phyloP scores from a whole-genome alignment of 2,888 invertebrate genomes.

The Chouioia cunea region DNA sequence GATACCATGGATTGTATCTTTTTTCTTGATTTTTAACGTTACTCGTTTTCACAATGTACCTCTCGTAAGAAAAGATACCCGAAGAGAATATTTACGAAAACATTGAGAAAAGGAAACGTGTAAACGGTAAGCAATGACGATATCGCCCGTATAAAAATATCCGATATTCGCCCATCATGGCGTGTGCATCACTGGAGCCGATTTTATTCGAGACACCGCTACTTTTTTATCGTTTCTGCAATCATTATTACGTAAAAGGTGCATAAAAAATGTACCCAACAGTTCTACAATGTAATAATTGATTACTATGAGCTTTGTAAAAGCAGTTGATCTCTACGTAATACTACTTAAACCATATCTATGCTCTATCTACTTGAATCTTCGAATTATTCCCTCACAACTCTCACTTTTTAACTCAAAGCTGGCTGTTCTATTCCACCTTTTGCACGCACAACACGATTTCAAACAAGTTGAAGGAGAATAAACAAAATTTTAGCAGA shows the following conservation, averaged over 20 bases:
- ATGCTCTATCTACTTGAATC: conserved; percentile 1
- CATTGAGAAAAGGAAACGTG: conserved; percentile 15
- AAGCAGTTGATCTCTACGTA: conserved; percentile 10
- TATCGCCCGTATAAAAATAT: conserved; percentile 11
- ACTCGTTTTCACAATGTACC: neutral
- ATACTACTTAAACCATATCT: neutral
- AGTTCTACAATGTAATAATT: neutral
- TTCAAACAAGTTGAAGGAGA: no score
- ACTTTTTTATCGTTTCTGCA: neutral
- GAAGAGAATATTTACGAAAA: neutral
- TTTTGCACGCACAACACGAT: no score
- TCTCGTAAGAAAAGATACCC: no score
- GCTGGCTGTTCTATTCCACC: no score
- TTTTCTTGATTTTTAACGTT: neutral
- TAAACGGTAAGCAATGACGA: conserved; percentile 21
- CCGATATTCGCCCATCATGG: conserved; percentile 9
- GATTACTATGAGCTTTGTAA: conserved; percentile 9
- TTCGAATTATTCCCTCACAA: neutral
- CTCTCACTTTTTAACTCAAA: no score
- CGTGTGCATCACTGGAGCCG: conserved; percentile 11
- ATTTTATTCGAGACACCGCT: neutral
- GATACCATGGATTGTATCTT: neutral
- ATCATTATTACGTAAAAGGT: neutral
- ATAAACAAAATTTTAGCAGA: no score
- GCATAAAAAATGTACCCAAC: neutral